A percentile compares a stretch with the other conserved stretches of the same genome.
These are phyloP conservation scores for Pterobdella sp. DNA, from an alignment of 2,888 invertebrate genomes.

Conservation along the genomic window DNA sequence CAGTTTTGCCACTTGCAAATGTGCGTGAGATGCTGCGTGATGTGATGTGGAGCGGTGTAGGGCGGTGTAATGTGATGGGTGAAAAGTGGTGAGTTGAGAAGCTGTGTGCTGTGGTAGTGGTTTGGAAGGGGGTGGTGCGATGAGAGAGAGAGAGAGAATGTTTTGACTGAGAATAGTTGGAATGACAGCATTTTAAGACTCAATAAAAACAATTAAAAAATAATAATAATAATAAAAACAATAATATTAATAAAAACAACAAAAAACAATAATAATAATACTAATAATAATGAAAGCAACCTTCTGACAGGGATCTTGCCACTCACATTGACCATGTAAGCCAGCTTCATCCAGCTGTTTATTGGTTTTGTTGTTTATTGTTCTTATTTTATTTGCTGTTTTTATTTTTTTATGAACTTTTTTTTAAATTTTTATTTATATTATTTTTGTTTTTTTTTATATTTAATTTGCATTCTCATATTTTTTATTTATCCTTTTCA, in stretches of 20 bases:
- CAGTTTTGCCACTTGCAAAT: constrained; percentile 98
- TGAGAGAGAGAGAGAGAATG: neutral
- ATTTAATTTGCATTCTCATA: no score
- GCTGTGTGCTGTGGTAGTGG: neutral
- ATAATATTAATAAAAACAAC: neutral
- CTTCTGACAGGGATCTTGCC: constrained; percentile 92
- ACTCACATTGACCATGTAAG: constrained; percentile 82
- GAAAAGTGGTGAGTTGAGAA: neutral
- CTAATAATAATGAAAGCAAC: constrained; percentile 38
- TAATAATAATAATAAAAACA: constrained; percentile 3
- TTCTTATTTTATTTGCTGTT: no score
- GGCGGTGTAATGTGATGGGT: neutral
- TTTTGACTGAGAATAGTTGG: neutral
- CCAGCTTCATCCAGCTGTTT: constrained; percentile 98
- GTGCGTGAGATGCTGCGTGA: constrained; percentile 73
- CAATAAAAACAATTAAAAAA: neutral
- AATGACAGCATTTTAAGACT: neutral
- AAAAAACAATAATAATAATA: neutral
- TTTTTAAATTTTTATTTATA: no score
- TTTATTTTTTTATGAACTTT: no score
- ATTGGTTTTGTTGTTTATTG: no score
- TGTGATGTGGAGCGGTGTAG: neutral
- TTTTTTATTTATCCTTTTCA: no score
- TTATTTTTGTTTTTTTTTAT: no score
- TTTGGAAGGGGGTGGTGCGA: neutral